phyloP scores from a whole-genome alignment of 2,797 vertebrate genomes.

The Macrochelys suwanniensis region DNA sequence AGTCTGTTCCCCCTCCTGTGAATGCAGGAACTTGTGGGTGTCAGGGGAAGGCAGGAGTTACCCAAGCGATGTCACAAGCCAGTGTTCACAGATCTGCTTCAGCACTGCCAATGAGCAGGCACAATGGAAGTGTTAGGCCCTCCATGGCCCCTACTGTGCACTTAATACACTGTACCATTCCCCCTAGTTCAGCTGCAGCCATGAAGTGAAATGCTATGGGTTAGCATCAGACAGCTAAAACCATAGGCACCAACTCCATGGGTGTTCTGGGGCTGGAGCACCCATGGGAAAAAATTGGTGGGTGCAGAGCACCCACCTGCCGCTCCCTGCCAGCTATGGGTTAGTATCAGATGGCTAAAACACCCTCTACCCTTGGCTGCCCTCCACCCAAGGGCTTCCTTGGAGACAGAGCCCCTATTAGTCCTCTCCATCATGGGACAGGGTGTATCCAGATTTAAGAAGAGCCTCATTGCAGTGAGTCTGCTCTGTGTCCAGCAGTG shows the following conservation, averaged over 20 bases:
- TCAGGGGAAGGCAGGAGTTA: not conserved
- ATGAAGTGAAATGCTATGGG: not conserved
- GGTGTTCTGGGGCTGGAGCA: too few relatives aligned
- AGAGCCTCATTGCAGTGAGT: not conserved
- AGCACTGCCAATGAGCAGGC: not conserved
- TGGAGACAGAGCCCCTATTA: not conserved
- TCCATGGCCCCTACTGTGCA: not conserved
- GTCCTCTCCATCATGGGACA: not conserved
- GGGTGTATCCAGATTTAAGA: not conserved
- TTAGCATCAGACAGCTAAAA: too few relatives aligned
- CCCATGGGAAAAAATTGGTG: too few relatives aligned
- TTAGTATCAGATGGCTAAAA: too few relatives aligned
- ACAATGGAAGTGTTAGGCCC: accelerated
- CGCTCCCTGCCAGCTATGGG: too few relatives aligned
- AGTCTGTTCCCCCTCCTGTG: not conserved
- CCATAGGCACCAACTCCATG: too few relatives aligned
- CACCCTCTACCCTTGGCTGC: not conserved
- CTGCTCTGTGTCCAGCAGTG: not conserved
- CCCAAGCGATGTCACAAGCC: not conserved
- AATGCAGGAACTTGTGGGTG: not conserved
- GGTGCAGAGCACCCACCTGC: too few relatives aligned
- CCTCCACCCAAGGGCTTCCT: not conserved
- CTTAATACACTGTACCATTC: not conserved
- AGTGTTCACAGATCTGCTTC: not conserved
- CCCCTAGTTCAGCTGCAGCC: not conserved